These are phyloP conservation scores for Nebria brevicollis DNA, from an alignment of 2,888 invertebrate genomes.

Conservation along the genomic window DNA sequence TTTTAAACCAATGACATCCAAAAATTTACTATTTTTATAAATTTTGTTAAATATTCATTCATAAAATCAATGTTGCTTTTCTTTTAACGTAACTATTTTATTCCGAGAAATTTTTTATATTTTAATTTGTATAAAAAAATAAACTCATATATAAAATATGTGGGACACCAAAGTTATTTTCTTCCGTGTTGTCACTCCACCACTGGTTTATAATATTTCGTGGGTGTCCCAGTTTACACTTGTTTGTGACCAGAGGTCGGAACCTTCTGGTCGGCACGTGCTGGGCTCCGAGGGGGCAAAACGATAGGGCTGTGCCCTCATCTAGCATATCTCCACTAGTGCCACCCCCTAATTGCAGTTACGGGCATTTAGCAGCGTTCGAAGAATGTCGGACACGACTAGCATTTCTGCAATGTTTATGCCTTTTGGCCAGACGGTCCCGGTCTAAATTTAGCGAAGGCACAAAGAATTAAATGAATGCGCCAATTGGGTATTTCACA, in stretches of 20 bases:
- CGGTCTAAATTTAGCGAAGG: not conserved
- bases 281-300: not conserved
- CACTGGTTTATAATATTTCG: not conserved
- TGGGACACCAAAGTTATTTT: too few relatives aligned
- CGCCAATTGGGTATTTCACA: not conserved
- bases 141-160: too few relatives aligned
- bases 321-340: not conserved
- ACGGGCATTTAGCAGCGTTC: not conserved
- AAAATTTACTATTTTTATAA: not conserved
- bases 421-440: slow-evolving; percentile 1
- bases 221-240: not conserved
- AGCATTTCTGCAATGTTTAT: not conserved
- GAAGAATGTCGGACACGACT: not conserved
- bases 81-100: too few relatives aligned
- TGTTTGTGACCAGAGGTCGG: not conserved
- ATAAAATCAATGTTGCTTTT: too few relatives aligned
- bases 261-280: slow-evolving; percentile 1
- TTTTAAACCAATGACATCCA: not conserved
- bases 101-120: too few relatives aligned
- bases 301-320: not conserved
- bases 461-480: not conserved
- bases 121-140: too few relatives aligned
- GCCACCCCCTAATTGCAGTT: not conserved
- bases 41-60: too few relatives aligned
- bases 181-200: not conserved